Conservation (phyloP, 2,888 invertebrate species). For the Chesias legatella region DNA sequence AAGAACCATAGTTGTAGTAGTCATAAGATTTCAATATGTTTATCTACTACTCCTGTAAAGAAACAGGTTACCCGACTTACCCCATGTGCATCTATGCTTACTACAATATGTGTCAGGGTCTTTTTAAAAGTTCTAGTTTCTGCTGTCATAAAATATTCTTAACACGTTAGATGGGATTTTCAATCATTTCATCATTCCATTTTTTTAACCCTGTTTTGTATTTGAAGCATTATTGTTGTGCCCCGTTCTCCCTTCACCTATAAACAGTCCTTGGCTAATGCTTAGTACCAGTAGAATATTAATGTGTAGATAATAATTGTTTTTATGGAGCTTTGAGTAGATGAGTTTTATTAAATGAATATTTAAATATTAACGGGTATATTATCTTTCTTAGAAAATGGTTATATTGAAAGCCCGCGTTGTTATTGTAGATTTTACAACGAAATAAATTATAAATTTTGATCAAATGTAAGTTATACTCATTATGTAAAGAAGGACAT, state of each 20-base stretch:
- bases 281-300: conserved; percentile 45
- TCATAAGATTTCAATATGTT: no score
- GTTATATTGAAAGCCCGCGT: conserved; percentile 46
- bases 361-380: conserved; percentile 33
- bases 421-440: conserved; percentile 75
- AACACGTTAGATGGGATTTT: no score
- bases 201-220: no score
- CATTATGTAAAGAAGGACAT: conserved; percentile 34
- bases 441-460: conserved; percentile 61
- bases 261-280: conserved; percentile 45
- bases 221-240: no score
- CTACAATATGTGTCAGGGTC: no score
- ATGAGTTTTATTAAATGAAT: conserved; percentile 30
- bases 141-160: no score
- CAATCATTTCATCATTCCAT: no score
- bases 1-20: no score
- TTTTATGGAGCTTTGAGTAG: conserved; percentile 36
- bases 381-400: conserved; percentile 26
- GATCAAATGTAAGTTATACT: conserved; percentile 46
- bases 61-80: no score
- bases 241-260: conserved; percentile 6
- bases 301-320: conserved; percentile 44
- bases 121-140: no score
- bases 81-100: no score
- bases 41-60: no score